Base-by-base conservation (phyloP, 2,113 vertebrate genomes). In the Coturnix japonica region DNA sequence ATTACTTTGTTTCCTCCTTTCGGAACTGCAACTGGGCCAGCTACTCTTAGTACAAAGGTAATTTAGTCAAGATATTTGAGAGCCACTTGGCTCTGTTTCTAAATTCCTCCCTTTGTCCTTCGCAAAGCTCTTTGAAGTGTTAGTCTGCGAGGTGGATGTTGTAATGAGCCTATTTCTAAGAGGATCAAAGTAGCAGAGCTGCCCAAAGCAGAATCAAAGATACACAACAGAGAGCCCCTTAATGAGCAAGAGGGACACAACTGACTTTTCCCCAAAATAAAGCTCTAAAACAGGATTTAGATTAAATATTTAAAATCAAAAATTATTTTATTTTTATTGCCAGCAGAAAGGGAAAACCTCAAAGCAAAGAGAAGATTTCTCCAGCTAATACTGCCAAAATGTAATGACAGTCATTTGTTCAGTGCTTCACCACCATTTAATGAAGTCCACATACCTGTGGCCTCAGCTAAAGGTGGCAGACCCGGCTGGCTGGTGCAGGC, bases 161-260 rank as follows among this genome's bases (percentile, higher is more conserved):
- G 78, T 97, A 95, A 90, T 95, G 91, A 91, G 76, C 69, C 89
- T 95, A 64, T 88, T 94, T 81, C 92, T 96, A 80, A 96, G 88
- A 91, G 89, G 78, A 96, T 97, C 91, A 96, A 97, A 97, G 96
- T 94, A 92, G 81, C 83, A 87, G 90, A 95, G 91, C 95, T 96
- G 95, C 92, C 95, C 66, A 92, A 83, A 94, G 86, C 92, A 91
- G 53, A 91, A 87, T 95, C 95, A 93, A 87, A 96, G 90, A 91
- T 86, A 94, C 92, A 95, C 93, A 92, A 94, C 85, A 85, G 91
- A 83, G 78, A 87, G 66, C 65, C 84, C 37, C 89, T 93, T 97
- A 96, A 92, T 94, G 93, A 97, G 83, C 82, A 44, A 91, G 35
- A 72, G 91, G 79, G 80, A 87, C 57, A 46, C 26, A 47, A 87